Evolutionary conservation across 2,113 vertebrate genomes (phyloP), one percentile per base, ranked within the genome.

Genomic region (Chaetops frenatus): DNA sequence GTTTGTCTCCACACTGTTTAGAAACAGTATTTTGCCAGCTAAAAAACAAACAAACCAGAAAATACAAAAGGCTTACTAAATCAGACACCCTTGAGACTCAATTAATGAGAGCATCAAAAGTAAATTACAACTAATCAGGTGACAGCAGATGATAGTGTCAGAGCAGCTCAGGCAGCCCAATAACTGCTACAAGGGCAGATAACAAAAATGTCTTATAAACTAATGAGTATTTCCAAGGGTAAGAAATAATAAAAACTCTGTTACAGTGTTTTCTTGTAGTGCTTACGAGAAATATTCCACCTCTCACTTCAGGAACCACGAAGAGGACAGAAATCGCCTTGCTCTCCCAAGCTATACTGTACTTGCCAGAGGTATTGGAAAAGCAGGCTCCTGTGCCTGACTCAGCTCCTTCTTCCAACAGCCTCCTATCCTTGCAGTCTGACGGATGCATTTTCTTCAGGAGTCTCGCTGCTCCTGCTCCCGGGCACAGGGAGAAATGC

Each of bases 401-500:
- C 78, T 91, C 91, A 58, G 91, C 70, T 88, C 35, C 72, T 88
- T 27, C 48, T 51, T 4, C 1, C 35, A n/a, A 19, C 15, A 87
- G 50, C 51, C 33, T 69, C 42, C 12, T 1, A 21, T 25, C 54
- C 35, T 85, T 66, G 47, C 42, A 61, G 71, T 5, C 42, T 57
- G 65, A 61, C 29, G n/a, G 88, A 85, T 8, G 58, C 29, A 35
- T 72, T 89, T 88, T 60, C 45, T 33, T n/a, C 2, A 28, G 48
- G 53, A 92, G 77, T 5, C 35, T 24, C 17, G 2, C n/a, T 23
- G 79, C 67, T 90, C 38, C 86, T 25, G 36, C 51, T 71, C 40
- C 62, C 60, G 0, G 0, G 71, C 71, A 40, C 8, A 1, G 18
- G 6, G 7, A 67, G 62, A 78, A 92, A 79, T 12, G 44, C 83